Evolutionary conservation across 2,888 invertebrate species (phyloP).

Genomic region (Parapristionchus giblindavisi): DNA sequence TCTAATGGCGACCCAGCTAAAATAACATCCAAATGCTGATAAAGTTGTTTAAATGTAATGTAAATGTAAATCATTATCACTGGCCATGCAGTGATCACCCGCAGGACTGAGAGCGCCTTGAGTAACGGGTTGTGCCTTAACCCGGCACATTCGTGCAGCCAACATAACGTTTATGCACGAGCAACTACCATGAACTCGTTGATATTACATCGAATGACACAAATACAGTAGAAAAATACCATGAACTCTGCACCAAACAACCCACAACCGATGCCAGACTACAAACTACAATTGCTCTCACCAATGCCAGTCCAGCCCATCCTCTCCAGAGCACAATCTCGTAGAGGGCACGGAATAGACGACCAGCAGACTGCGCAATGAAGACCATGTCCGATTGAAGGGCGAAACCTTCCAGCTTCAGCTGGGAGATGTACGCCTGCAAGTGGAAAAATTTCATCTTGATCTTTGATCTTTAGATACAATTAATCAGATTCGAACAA

Average conservation of each 20-base stretch:
- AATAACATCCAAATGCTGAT: too few species aligned
- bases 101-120: too few species aligned
- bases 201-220: too few species aligned
- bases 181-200: too few species aligned
- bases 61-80: too few species aligned
- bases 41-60: too few species aligned
- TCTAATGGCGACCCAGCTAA: too few species aligned
- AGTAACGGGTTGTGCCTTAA: too few species aligned
- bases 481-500: not conserved
- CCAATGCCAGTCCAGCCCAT: slow-evolving; percentile 92
- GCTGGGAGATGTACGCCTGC: slow-evolving; percentile 94
- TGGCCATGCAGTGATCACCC: too few species aligned
- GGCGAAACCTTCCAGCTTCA: slow-evolving; percentile 97
- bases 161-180: too few species aligned
- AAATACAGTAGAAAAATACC: not conserved
- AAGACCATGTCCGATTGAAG: slow-evolving; percentile 99
- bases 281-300: slow-evolving; percentile 25
- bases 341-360: slow-evolving; percentile 93
- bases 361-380: slow-evolving; percentile 94
- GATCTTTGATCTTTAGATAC: not conserved
- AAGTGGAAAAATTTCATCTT: not conserved
- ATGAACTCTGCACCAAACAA: not conserved
- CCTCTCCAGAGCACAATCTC: slow-evolving; percentile 91
- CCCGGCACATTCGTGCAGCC: too few species aligned
- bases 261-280: not conserved